Evolutionary conservation across 2,888 invertebrate species (phyloP).

Genomic region (Macroteleia sp.): DNA sequence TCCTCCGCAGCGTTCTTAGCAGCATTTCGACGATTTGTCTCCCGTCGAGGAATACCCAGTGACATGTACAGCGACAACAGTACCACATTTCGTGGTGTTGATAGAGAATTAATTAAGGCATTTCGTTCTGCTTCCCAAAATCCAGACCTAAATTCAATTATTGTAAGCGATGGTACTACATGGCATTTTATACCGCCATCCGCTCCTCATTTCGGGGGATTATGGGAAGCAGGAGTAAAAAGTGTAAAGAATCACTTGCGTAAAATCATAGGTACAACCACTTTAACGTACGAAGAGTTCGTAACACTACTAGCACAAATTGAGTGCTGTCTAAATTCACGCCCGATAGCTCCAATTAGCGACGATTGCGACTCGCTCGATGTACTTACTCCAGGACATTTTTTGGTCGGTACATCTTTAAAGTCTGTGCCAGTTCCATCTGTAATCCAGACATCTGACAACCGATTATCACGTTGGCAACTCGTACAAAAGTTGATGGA

Average conservation of each 20-base stretch:
- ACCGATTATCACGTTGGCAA: slow-evolving; percentile 15
- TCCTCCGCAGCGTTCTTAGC: background rate
- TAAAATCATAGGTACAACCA: slow-evolving; percentile 52
- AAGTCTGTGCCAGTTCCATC: background rate
- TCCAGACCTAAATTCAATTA: background rate
- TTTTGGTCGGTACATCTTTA: background rate
- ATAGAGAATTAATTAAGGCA: background rate
- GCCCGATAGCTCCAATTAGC: slow-evolving; percentile 1
- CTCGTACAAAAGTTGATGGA: slow-evolving; percentile 6
- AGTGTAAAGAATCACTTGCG: slow-evolving; percentile 68
- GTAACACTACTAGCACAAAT: slow-evolving; percentile 8
- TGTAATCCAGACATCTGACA: background rate
- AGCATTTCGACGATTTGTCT: background rate
- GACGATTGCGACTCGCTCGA: slow-evolving; percentile 26
- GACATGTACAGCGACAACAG: slow-evolving; percentile 7
- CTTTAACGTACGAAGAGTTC: slow-evolving; percentile 10
- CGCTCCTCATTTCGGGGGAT: slow-evolving; percentile 68
- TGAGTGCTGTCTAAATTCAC: slow-evolving; percentile 20
- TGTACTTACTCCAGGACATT: slow-evolving; percentile 32
- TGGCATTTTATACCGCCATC: slow-evolving; percentile 52
- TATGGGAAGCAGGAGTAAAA: slow-evolving; percentile 72
- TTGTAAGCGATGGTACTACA: background rate
- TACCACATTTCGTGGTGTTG: background rate
- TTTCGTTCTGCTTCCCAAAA: background rate
- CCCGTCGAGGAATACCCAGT: background rate